Base-by-base conservation (phyloP, 2,113 vertebrate genomes). In the Melanotaenia duboulayi region DNA sequence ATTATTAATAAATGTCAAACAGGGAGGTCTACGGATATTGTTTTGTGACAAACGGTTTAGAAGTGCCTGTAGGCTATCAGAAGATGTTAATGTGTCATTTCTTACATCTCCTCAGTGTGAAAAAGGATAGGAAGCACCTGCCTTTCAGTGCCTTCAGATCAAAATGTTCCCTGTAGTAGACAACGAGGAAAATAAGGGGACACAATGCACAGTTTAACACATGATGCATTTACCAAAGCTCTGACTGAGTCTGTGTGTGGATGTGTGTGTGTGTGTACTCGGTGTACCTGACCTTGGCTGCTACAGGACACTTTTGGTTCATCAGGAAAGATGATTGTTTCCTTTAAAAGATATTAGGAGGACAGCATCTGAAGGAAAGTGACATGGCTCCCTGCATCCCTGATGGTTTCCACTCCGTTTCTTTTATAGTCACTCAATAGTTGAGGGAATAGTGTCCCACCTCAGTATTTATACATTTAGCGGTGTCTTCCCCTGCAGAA, bases 321-420 rank as follows among this genome's bases (percentile, higher is more conserved):
- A 89, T 89, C 84, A 86, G 86, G 84, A 90, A 88, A 89, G 87
- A 93, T 89, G 89, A 92, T 91, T 90, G 91, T 91, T 90, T 91
- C 90, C 86, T 87, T 85, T 88, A 82, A 84, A 85, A 87, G 89
- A 91, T 85, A 90, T 92, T 87, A 90, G 88, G 81, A 71, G 55
- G 80, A 71, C 75, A 72, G 79, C 76, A 50, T 87, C 73, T 87
- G 84, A 85, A 90, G 73, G 81, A 81, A 87, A 83, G 80, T 81
- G 86, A 83, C 85, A 88, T 78, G 84, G 81, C 78, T 87, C 80
- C 83, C 80, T 78, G 83, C 75, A 57, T 82, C 86, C 80, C 78
- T 91, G 86, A 91, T 90, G 87, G 68, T 88, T 85, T 90, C 81
- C 86, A 88, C 81, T 89, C 82, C 63, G 83, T 91, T 84, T 89